Percentiles rank a stretch among this genome's conserved stretches.
phyloP scores from a whole-genome alignment of 1,140 invertebrate species.

The Batillaria attramentaria region DNA sequence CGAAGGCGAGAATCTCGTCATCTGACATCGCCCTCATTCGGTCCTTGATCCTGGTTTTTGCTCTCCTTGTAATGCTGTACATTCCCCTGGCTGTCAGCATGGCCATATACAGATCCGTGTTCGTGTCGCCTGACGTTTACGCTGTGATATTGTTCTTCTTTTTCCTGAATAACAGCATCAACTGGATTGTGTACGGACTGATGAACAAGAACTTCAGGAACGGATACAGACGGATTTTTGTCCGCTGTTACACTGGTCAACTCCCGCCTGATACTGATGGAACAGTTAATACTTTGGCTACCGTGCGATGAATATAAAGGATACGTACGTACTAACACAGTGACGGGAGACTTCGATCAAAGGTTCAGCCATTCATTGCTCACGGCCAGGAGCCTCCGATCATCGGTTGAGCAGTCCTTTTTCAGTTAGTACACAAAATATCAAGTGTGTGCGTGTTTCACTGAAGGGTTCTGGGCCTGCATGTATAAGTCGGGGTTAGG shows the following conservation, averaged over 20 bases:
- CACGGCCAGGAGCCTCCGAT: no score
- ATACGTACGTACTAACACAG: no score
- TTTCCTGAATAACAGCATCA: constrained; percentile 37
- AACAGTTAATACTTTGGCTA: no score
- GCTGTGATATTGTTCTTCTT: background rate
- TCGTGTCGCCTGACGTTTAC: background rate
- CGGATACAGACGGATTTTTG: constrained; percentile 24
- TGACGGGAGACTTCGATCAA: no score
- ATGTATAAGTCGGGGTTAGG: no score
- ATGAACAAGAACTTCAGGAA: constrained; percentile 40
- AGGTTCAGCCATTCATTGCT: no score
- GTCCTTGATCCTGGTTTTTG: constrained; percentile 23
- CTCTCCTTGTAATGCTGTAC: background rate
- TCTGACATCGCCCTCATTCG: constrained; percentile 27
- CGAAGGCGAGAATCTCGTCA: background rate
- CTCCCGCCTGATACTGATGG: background rate
- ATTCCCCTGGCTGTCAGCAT: background rate
- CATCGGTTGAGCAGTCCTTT: no score
- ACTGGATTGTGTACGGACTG: constrained; percentile 44
- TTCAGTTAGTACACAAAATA: no score
- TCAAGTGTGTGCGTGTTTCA: no score
- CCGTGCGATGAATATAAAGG: no score
- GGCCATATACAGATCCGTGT: background rate
- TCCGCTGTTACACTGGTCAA: background rate
- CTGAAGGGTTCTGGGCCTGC: no score